Percentiles rank a stretch among this genome's conserved stretches.
These are phyloP conservation scores for Cairina moschata DNA, from an alignment of 2,113 vertebrate genomes.

Conservation along the genomic window DNA sequence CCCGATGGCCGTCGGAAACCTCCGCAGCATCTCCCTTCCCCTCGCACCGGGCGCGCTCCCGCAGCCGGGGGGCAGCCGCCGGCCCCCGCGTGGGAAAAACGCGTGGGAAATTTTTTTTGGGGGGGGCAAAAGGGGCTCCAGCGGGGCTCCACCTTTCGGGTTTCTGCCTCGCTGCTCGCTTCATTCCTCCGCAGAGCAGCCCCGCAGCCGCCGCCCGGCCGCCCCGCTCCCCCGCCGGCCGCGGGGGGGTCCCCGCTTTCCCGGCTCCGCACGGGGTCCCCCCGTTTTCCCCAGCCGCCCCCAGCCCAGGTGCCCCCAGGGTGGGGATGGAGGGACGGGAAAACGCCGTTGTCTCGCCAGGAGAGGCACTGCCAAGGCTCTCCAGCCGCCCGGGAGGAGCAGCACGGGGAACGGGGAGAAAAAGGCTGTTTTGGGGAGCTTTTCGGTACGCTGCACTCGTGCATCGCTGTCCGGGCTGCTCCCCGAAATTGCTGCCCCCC, in stretches of 20 bases:
- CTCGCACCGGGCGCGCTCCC: not conserved
- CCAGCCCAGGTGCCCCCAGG: slow-evolving; percentile 14
- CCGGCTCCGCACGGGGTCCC: too few species aligned
- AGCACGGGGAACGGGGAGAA: not conserved
- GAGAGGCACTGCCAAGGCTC: not conserved
- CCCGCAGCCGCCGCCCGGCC: too few species aligned
- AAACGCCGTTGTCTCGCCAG: not conserved
- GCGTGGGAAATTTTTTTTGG: not conserved
- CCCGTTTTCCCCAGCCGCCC: not conserved
- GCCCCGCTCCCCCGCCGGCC: too few species aligned
- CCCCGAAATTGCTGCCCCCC: too few species aligned
- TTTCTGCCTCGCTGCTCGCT: slow-evolving; percentile 22
- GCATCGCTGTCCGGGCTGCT: too few species aligned
- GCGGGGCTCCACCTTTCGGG: slow-evolving; percentile 28
- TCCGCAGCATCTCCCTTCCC: slow-evolving; percentile 3
- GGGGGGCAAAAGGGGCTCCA: not conserved
- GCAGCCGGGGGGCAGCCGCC: not conserved
- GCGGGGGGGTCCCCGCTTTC: too few species aligned
- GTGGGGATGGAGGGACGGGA: not conserved
- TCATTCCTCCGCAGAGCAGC: not conserved
- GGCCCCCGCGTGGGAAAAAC: slow-evolving; percentile 5
- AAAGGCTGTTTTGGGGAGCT: not conserved
- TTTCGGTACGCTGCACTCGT: not conserved
- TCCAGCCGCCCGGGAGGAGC: not conserved
- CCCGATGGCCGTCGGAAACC: not conserved